Percentiles rank a stretch among this genome's conserved stretches.
phyloP scores from a whole-genome alignment of 2,113 vertebrate genomes.

The Aspiorhynchus laticeps region DNA sequence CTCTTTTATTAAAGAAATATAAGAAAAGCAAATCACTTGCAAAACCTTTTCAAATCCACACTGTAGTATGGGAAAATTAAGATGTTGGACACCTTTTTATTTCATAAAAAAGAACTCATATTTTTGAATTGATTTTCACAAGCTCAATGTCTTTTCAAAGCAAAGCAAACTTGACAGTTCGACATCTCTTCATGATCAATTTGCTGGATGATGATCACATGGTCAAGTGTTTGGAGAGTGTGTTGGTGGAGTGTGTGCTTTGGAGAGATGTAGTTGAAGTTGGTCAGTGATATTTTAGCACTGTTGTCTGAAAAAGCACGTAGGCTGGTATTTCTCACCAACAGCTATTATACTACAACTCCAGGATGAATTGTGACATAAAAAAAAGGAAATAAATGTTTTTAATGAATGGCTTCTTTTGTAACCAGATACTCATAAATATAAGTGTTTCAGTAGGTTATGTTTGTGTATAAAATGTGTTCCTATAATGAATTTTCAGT shows the following conservation, averaged over 20 bases:
- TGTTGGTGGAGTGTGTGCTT: constrained; percentile 1
- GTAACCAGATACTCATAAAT: background rate
- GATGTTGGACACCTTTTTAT: background rate
- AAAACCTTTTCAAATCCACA: background rate
- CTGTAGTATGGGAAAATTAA: background rate
- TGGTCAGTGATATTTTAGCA: background rate
- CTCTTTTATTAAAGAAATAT: background rate
- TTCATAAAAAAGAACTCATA: background rate
- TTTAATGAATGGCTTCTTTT: background rate
- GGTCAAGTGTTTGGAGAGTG: constrained; percentile 25
- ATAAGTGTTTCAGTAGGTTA: background rate
- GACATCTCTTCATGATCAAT: background rate
- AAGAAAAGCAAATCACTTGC: background rate
- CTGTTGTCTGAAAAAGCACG: background rate
- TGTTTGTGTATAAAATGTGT: background rate
- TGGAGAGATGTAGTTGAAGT: background rate
- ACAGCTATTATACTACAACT: constrained; percentile 1
- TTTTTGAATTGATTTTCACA: constrained; percentile 10
- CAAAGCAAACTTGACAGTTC: background rate
- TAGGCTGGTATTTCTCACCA: constrained; percentile 12
- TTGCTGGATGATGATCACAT: constrained; percentile 9
- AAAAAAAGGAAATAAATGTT: background rate
- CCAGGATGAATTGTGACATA: background rate
- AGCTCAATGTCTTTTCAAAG: background rate
- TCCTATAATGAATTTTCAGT: too few species aligned